Evolutionary conservation across 2,797 vertebrate species (phyloP), one percentile per base, ranked within the genome.

Genomic region (Rousettus madagascariensis): DNA sequence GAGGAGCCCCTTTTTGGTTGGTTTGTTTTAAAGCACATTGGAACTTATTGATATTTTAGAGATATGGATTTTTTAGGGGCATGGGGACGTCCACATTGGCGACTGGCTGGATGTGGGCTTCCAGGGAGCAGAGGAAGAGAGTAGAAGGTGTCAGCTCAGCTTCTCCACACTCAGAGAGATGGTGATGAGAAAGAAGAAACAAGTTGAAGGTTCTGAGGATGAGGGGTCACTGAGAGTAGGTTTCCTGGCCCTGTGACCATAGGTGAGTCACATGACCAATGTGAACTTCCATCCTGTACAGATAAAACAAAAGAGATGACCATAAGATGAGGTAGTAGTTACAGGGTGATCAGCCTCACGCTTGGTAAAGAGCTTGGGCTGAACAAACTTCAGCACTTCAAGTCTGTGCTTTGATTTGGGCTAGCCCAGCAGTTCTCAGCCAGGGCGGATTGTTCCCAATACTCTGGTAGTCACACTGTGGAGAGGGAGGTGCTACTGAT

Each of bases 11-110:
- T 15, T 59, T 51, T 26, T 86, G 28, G 24, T 53, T 74, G 33
- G 17, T 85, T 92, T 63, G 8, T 83, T 82, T 82, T 57, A 87
- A 86, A 84, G 24, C 17, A 36, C 33, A 36, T 8, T 68, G 41
- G 53, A 92, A n/a, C 2, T 38, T 72, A 63, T n/a, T n/a, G 41
- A 33, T 51, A 41, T 30, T 65, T 41, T 24, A n/a, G 43, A 22
- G 30, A 11, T 36, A 22, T 87, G 55, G 24, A 49, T 28, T 8
- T 86, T 49, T 57, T 53, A 57, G 26, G 61, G 22, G 6, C 72
- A 28, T 7, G 38, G 66, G 17, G 6, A 26, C 11, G 7, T 28
- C 26, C 1, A 2, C 15, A 7, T 19, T 43, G 36, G 9, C 66
- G 17, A 33, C 69, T 65, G 38, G 1, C 38, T 75, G 43, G 15